Evolutionary conservation across 1,140 invertebrate genomes (phyloP).

Genomic region (Drosophila grimshawi): DNA sequence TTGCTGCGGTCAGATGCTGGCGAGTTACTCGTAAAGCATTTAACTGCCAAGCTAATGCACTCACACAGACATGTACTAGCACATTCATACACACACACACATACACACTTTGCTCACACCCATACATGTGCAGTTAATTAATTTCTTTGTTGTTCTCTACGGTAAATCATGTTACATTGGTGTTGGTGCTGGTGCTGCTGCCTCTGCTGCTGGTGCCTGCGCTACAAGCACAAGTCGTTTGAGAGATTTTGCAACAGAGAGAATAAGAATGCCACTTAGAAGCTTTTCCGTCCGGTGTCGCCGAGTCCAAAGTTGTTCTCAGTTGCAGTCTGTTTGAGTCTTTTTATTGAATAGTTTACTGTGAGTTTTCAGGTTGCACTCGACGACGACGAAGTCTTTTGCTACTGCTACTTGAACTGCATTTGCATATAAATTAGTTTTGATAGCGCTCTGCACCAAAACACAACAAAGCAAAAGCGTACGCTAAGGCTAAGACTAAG

Average conservation of each 20-base stretch:
- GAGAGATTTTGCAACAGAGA: slow-evolving; percentile 46
- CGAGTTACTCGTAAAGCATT: slow-evolving; percentile 65
- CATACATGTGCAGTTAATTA: slow-evolving; percentile 79
- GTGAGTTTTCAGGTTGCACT: slow-evolving; percentile 28
- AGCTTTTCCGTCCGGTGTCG: not conserved
- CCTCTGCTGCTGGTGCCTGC: slow-evolving; percentile 14
- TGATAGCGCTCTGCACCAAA: slow-evolving; percentile 56
- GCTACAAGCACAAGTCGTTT: slow-evolving; percentile 38
- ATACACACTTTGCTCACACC: slow-evolving; percentile 16
- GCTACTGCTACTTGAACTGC: slow-evolving; percentile 77
- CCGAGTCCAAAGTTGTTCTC: slow-evolving; percentile 12
- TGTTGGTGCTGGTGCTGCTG: slow-evolving; percentile 39
- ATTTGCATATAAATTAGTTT: slow-evolving; percentile 83
- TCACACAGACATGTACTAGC: slow-evolving; percentile 53
- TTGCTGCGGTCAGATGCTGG: slow-evolving; percentile 47
- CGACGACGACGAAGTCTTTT: slow-evolving; percentile 42
- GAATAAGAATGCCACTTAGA: slow-evolving; percentile 30
- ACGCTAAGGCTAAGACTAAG: slow-evolving; percentile 5
- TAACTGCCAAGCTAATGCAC: slow-evolving; percentile 79
- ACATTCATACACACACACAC: slow-evolving; percentile 16
- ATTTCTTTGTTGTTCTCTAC: slow-evolving; percentile 83
- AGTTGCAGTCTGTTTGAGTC: slow-evolving; percentile 46
- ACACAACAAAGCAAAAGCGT: slow-evolving; percentile 12
- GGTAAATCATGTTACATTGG: slow-evolving; percentile 76
- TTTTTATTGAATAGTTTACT: slow-evolving; percentile 56